These are phyloP conservation scores for Sarcophaga peregrina DNA, from an alignment of 1,140 invertebrate genomes.

Conservation along the genomic window DNA sequence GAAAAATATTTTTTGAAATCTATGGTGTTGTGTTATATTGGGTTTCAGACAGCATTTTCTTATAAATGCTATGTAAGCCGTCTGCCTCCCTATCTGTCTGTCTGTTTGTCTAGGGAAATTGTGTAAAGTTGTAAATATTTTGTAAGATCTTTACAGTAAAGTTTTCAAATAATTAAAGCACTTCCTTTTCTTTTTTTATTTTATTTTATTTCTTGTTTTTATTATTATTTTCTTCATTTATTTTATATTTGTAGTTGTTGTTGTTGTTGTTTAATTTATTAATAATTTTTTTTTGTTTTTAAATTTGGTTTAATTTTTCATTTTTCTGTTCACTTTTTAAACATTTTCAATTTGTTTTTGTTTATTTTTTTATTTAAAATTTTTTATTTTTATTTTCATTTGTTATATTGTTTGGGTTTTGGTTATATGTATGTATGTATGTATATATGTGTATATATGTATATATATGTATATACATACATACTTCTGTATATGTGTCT, in stretches of 20 bases:
- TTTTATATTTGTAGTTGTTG: not conserved
- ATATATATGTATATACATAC: no score
- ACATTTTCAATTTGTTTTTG: no score
- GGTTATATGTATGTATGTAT: no score
- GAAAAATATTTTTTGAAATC: conserved; percentile 32
- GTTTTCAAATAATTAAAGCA: not conserved
- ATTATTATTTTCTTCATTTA: not conserved
- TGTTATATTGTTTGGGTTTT: no score
- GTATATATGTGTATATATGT: no score
- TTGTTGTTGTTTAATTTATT: not conserved
- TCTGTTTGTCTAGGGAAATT: not conserved
- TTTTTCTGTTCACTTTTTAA: no score
- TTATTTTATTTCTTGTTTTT: not conserved
- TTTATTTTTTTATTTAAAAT: no score
- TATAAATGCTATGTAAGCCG: not conserved
- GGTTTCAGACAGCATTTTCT: conserved; percentile 32
- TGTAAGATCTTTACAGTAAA: not conserved
- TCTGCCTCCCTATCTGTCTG: no score
- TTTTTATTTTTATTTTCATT: no score
- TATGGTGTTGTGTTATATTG: no score
- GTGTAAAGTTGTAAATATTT: conserved; percentile 41
- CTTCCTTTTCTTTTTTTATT: conserved; percentile 19
- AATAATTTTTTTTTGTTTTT: not conserved
- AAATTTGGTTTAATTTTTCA: not conserved
- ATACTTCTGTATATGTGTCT: no score